Evolutionary conservation across 2,797 vertebrate genomes (phyloP).

Genomic region (Lepidocolaptes lacrymiger): DNA sequence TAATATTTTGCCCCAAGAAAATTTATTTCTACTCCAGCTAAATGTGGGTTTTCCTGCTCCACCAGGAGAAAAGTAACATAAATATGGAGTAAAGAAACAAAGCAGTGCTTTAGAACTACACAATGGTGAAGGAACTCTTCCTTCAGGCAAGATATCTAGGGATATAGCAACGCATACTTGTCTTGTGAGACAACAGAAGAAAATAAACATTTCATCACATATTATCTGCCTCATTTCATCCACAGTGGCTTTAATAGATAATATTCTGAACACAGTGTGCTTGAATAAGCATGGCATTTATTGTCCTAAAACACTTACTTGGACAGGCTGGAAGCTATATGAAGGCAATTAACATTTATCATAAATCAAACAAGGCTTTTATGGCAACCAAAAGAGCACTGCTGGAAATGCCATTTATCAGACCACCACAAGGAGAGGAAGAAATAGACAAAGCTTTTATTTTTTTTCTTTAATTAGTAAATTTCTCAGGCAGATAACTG

Average conservation of each 20-base stretch:
- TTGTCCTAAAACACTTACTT: constrained; percentile 40
- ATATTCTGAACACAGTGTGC: constrained; percentile 51
- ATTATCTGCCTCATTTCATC: constrained; percentile 72
- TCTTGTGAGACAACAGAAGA: constrained; percentile 42
- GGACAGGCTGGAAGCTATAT: constrained; percentile 53
- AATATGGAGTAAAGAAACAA: neutral
- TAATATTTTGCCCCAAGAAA: neutral
- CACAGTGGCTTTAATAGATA: constrained; percentile 57
- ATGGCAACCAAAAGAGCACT: neutral
- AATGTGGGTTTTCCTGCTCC: neutral
- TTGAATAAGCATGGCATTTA: constrained; percentile 58
- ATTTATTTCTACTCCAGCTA: neutral
- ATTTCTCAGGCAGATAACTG: neutral
- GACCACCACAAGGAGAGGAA: neutral
- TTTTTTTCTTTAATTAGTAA: neutral
- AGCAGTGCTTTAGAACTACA: neutral
- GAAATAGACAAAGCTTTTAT: neutral
- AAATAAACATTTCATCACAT: constrained; percentile 69
- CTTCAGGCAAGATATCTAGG: constrained; percentile 1
- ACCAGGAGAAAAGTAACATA: neutral
- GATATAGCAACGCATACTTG: constrained; percentile 17
- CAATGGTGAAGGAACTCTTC: neutral
- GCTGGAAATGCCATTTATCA: constrained; percentile 27
- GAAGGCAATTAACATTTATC: constrained; percentile 72
- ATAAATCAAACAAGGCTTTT: constrained; percentile 68